Evolutionary conservation across 2,888 invertebrate genomes (phyloP).

Genomic region (Calliphora vomitoria): DNA sequence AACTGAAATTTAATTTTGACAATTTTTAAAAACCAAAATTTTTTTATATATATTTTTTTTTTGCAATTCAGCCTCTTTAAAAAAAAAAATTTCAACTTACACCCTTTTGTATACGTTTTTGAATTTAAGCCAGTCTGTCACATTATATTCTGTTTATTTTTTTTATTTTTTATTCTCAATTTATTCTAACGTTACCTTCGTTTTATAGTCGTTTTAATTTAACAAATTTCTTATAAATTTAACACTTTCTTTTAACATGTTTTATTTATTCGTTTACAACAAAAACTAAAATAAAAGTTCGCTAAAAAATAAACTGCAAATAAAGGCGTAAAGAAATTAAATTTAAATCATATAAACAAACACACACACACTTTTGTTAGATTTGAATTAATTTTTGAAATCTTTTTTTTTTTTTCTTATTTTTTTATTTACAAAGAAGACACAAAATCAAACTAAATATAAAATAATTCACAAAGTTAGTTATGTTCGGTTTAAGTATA

Average conservation of each 20-base stretch:
- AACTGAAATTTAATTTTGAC: no score
- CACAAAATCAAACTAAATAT: constrained; percentile 20
- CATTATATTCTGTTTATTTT: constrained; percentile 38
- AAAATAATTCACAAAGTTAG: constrained; percentile 31
- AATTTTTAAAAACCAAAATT: no score
- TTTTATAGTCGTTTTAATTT: background rate
- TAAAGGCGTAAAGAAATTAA: constrained; percentile 1
- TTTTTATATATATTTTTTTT: background rate
- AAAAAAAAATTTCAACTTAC: constrained; percentile 47
- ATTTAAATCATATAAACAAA: constrained; percentile 30
- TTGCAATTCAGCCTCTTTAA: no score
- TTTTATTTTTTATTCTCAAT: constrained; percentile 7
- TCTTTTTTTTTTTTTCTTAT: background rate
- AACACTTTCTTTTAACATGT: constrained; percentile 12
- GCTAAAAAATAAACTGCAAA: constrained; percentile 71
- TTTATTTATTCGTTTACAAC: constrained; percentile 61
- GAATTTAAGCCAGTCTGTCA: constrained; percentile 20
- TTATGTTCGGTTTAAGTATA: constrained; percentile 4
- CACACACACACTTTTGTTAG: constrained; percentile 27
- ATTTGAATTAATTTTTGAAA: background rate
- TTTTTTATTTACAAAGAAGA: constrained; percentile 3
- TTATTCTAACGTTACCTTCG: constrained; percentile 22
- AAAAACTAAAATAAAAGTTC: constrained; percentile 72
- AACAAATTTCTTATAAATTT: background rate
- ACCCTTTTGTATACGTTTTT: constrained; percentile 29